A percentile compares a stretch with the other conserved stretches of the same genome.
These are phyloP conservation scores for Sebastes trivittatus DNA, from an alignment of 2,797 vertebrate species.

Conservation along the genomic window DNA sequence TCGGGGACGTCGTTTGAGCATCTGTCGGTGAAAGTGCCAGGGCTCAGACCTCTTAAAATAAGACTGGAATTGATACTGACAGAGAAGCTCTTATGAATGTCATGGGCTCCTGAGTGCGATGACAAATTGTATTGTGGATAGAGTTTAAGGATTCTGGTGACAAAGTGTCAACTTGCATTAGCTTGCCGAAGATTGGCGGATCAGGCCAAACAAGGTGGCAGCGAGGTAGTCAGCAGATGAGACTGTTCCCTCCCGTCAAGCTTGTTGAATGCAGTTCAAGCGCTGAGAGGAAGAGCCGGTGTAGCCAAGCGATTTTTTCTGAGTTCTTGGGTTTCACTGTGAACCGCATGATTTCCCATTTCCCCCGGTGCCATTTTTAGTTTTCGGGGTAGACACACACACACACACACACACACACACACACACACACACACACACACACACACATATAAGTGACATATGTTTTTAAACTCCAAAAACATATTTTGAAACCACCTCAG, in stretches of 20 bases:
- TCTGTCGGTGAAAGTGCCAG: conserved; percentile 57
- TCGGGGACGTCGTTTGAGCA: conserved; percentile 54
- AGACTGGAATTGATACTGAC: conserved; percentile 76
- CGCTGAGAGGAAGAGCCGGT: conserved; percentile 14
- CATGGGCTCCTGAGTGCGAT: conserved; percentile 65
- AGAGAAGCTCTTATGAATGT: conserved; percentile 75
- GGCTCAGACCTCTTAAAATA: conserved; percentile 56
- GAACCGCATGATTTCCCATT: conserved; percentile 9
- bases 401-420: neutral
- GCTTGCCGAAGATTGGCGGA: conserved; percentile 73
- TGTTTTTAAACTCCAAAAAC: conserved; percentile 1
- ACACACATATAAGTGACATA: neutral
- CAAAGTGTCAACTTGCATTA: conserved; percentile 79
- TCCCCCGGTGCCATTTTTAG: conserved; percentile 5
- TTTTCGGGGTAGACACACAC: neutral
- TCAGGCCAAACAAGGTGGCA: conserved; percentile 76
- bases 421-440: neutral
- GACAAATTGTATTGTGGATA: conserved; percentile 75
- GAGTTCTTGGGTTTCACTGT: conserved; percentile 11
- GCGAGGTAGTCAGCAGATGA: conserved; percentile 59
- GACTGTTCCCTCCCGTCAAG: conserved; percentile 46
- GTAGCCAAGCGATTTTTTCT: conserved; percentile 23
- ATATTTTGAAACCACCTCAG: neutral
- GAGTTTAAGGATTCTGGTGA: conserved; percentile 74
- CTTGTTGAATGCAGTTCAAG: conserved; percentile 26